A percentile compares a stretch with the other conserved stretches of the same genome.
Conservation (phyloP, 2,113 vertebrate genomes). For the Entosphenus tridentatus region DNA sequence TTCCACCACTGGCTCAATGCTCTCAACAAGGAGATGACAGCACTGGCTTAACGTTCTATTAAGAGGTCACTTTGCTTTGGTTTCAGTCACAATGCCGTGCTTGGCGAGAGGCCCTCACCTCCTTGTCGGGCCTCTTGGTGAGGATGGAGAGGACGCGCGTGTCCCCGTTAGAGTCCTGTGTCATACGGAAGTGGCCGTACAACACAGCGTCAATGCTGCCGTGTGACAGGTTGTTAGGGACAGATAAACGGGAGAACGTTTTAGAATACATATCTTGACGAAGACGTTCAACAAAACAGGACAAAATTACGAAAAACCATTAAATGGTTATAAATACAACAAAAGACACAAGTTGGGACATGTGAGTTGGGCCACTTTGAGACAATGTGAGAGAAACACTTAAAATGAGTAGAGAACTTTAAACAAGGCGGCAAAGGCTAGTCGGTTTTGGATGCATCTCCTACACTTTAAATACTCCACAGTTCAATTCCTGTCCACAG, state of each 20-base stretch:
- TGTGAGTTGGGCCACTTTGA: too few relatives aligned
- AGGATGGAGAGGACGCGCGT: slow-evolving; percentile 98
- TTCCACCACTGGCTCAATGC: too few relatives aligned
- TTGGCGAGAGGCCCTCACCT: slow-evolving; percentile 16
- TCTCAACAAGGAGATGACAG: neutral
- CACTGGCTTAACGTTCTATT: neutral
- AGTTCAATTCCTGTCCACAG: too few relatives aligned
- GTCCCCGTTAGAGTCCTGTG: slow-evolving; percentile 94
- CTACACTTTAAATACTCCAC: too few relatives aligned
- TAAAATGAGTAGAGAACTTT: too few relatives aligned
- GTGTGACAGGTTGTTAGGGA: neutral
- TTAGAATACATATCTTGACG: neutral
- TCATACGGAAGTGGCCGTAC: slow-evolving; percentile 79
- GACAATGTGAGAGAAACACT: too few relatives aligned
- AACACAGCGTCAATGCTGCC: slow-evolving; percentile 65
- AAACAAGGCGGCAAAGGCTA: too few relatives aligned
- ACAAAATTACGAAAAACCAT: neutral
- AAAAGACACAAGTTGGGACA: neutral
- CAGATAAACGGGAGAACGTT: neutral
- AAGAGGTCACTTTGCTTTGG: neutral
- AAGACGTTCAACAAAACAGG: neutral
- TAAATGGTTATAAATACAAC: neutral
- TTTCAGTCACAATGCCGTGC: neutral
- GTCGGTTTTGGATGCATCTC: too few relatives aligned
- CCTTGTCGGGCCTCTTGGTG: slow-evolving; percentile 86